These are phyloP conservation scores for Drosophila crucigera DNA, from an alignment of 2,888 invertebrate genomes.

Conservation along the genomic window DNA sequence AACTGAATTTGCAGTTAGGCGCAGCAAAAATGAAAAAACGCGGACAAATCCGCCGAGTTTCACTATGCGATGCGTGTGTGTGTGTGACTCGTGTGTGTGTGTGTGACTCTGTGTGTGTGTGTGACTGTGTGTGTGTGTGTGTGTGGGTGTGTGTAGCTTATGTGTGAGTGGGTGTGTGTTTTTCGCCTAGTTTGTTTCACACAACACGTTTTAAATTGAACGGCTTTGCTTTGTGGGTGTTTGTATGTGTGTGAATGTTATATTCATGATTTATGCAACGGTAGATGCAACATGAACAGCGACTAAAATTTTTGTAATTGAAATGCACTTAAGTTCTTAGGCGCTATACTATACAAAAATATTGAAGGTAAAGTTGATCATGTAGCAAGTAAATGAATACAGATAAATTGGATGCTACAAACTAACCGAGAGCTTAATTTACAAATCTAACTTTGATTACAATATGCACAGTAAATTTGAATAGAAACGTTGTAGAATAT, in stretches of 20 bases:
- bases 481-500: not conserved
- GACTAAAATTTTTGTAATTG: slow-evolving; percentile 64
- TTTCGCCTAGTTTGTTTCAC: slow-evolving; percentile 50
- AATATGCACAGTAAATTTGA: not conserved
- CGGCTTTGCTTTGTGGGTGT: slow-evolving; percentile 48
- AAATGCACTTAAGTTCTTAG: slow-evolving; percentile 75
- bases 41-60: slow-evolving; percentile 39
- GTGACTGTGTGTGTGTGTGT: slow-evolving; percentile 4
- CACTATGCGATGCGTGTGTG: slow-evolving; percentile 1
- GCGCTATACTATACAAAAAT: slow-evolving; percentile 1
- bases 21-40: slow-evolving; percentile 45
- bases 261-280: slow-evolving; percentile 68
- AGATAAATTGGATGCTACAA: not conserved
- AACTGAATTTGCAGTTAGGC: slow-evolving; percentile 59
- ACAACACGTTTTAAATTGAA: slow-evolving; percentile 75
- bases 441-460: not conserved
- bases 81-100: slow-evolving; percentile 1
- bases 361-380: not conserved
- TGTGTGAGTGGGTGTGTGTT: slow-evolving; percentile 12
- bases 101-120: not conserved
- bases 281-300: slow-evolving; percentile 33
- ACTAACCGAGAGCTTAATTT: not conserved
- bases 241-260: slow-evolving; percentile 13
- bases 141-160: not conserved
- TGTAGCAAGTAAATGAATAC: not conserved